Conservation (phyloP, 2,113 vertebrate species). For the Martes martes region DNA sequence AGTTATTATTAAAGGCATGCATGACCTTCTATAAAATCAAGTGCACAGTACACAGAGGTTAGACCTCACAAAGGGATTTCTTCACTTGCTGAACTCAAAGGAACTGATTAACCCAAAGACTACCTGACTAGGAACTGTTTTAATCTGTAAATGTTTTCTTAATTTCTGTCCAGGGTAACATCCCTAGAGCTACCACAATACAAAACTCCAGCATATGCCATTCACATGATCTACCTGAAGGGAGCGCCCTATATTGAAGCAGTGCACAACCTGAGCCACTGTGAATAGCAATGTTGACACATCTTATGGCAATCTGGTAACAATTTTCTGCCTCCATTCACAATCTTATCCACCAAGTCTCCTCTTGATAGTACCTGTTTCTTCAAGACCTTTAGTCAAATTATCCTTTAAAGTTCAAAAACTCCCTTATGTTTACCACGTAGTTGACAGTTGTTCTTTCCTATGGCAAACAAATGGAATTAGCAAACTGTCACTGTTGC, state of each 20-base stretch:
- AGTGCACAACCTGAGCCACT: neutral
- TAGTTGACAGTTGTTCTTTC: neutral
- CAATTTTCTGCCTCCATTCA: neutral
- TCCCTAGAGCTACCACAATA: neutral
- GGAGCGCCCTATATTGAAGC: neutral
- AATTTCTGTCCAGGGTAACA: neutral
- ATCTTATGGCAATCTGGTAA: neutral
- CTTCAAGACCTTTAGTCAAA: neutral
- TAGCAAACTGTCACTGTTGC: neutral
- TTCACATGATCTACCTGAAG: neutral
- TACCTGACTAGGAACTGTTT: neutral
- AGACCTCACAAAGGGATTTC: neutral
- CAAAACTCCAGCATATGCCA: neutral
- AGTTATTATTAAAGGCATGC: neutral
- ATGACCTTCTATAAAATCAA: neutral
- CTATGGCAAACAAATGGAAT: neutral
- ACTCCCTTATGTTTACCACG: neutral
- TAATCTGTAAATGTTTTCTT: neutral
- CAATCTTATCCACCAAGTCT: neutral
- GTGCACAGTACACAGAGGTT: neutral
- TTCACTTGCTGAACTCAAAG: neutral
- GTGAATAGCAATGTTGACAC: neutral
- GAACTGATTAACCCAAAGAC: neutral
- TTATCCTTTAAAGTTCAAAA: neutral
- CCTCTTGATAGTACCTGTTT: neutral